Evolutionary conservation across 37 sponge, comb jelly and placozoan species (phyloP).

Genomic region (Cliona cf. orientalis): DNA sequence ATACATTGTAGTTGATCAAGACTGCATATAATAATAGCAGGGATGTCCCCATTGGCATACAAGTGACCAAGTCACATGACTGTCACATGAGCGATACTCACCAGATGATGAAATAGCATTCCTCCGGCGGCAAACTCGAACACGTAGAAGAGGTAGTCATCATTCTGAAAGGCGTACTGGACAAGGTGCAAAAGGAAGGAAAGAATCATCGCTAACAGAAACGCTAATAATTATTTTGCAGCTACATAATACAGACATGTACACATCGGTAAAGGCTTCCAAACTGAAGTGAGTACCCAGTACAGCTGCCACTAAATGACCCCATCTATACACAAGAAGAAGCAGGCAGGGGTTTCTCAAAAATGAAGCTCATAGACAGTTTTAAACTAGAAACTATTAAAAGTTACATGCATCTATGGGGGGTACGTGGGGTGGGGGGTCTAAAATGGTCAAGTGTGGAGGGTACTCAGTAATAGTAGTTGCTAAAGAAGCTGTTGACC

Average conservation of each 20-base stretch:
- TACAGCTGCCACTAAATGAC: not conserved
- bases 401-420: too few species aligned
- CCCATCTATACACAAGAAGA: not conserved
- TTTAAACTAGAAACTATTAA: too few species aligned
- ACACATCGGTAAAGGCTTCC: too few species aligned
- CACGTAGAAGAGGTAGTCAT: slow-evolving; percentile 67
- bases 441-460: too few species aligned
- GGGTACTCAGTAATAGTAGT: too few species aligned
- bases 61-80: not conserved
- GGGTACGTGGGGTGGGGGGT: too few species aligned
- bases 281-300: too few species aligned
- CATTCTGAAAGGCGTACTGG: slow-evolving; percentile 70
- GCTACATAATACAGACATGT: too few species aligned
- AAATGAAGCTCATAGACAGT: too few species aligned
- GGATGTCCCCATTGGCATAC: not conserved
- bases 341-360: too few species aligned
- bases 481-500: too few species aligned
- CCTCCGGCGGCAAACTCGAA: slow-evolving; percentile 85
- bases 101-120: slow-evolving; percentile 82
- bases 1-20: not conserved
- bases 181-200: not conserved
- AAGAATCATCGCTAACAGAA: not conserved
- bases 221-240: too few species aligned
- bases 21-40: not conserved
- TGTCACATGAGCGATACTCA: slow-evolving; percentile 20